phyloP scores from a whole-genome alignment of 2,797 vertebrate genomes.

The Karalla daura region DNA sequence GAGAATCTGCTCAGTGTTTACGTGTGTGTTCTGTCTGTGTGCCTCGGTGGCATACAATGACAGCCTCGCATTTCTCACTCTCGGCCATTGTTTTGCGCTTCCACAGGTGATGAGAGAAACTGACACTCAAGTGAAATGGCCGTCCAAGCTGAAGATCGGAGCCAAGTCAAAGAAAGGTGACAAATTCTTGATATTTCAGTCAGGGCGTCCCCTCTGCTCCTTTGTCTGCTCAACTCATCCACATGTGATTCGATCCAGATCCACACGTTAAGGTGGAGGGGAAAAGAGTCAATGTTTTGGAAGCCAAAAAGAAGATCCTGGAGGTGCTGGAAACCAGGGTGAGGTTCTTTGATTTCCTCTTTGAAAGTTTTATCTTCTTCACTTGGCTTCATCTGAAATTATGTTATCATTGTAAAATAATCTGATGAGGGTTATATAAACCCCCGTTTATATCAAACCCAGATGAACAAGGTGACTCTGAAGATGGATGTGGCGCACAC shows the following conservation, averaged over 20 bases:
- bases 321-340: constrained; percentile 87
- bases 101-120: constrained; percentile 87
- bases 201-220: not conserved
- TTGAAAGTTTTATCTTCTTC: not conserved
- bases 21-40: constrained; percentile 29
- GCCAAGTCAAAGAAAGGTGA: constrained; percentile 89
- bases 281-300: constrained; percentile 75
- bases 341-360: constrained; percentile 14
- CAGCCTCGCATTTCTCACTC: constrained; percentile 12
- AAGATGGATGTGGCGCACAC: constrained; percentile 88
- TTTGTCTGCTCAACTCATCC: not conserved
- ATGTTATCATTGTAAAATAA: not conserved
- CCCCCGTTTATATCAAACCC: constrained; percentile 8
- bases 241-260: constrained; percentile 76
- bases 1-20: constrained; percentile 39
- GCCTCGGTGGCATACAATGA: constrained; percentile 40
- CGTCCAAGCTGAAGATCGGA: constrained; percentile 87
- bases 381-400: not conserved
- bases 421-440: constrained; percentile 14
- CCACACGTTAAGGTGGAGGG: constrained; percentile 88
- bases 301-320: constrained; percentile 85
- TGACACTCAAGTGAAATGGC: constrained; percentile 88
- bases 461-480: constrained; percentile 88
- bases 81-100: constrained; percentile 40
- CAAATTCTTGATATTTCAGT: not conserved